Percentiles rank a stretch among this genome's conserved stretches.
Conservation (phyloP, 1,140 invertebrate species). For the Archivesica marissinica region DNA sequence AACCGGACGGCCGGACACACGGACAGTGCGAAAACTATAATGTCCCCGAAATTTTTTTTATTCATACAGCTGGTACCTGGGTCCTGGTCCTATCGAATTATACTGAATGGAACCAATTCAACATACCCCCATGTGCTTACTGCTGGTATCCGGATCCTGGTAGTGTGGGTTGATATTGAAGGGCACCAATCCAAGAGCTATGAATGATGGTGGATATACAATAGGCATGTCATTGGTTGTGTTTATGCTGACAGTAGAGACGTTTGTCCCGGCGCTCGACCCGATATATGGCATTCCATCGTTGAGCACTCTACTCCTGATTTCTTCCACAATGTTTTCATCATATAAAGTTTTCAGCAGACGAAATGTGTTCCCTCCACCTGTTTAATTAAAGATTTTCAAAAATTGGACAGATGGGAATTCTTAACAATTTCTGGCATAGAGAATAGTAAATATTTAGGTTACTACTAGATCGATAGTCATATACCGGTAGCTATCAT, state of each 20-base stretch:
- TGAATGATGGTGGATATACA: slow-evolving; percentile 89
- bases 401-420: too few relatives aligned
- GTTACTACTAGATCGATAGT: too few relatives aligned
- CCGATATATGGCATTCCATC: slow-evolving; percentile 91
- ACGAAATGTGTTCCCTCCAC: slow-evolving; percentile 72
- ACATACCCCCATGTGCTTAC: slow-evolving; percentile 88
- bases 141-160: slow-evolving; percentile 87
- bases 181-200: slow-evolving; percentile 89
- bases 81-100: too few relatives aligned
- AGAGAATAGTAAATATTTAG: too few relatives aligned
- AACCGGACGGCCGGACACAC: too few relatives aligned
- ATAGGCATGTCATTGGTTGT: slow-evolving; percentile 96
- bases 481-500: too few relatives aligned
- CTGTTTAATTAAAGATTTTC: slow-evolving; percentile 53
- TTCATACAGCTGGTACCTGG: too few relatives aligned
- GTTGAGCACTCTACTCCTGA: slow-evolving; percentile 64
- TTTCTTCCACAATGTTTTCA: slow-evolving; percentile 67
- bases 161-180: slow-evolving; percentile 96
- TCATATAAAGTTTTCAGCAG: slow-evolving; percentile 70
- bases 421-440: too few relatives aligned
- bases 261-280: slow-evolving; percentile 92
- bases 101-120: too few relatives aligned
- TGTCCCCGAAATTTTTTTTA: too few relatives aligned
- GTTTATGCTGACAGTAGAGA: slow-evolving; percentile 90
- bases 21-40: too few relatives aligned